Percentiles rank a stretch among this genome's conserved stretches.
Conservation (phyloP, 2,113 vertebrate genomes). For the Illadopsis cleaveri region DNA sequence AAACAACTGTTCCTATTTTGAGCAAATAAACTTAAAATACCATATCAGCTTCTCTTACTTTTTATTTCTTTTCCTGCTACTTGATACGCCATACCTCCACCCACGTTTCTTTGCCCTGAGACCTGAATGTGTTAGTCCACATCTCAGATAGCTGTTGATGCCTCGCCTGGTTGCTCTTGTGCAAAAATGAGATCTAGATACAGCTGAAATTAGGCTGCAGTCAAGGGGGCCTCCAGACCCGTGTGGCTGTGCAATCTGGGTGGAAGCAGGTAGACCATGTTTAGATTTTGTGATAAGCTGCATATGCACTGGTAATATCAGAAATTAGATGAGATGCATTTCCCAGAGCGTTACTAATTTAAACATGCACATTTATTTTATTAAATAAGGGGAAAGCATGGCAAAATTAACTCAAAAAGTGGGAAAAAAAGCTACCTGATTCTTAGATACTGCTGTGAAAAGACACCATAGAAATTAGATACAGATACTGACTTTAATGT, state of each 20-base stretch:
- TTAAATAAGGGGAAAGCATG: background rate
- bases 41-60: background rate
- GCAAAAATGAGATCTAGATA: background rate
- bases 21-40: background rate
- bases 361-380: background rate
- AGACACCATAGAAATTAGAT: background rate
- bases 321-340: background rate
- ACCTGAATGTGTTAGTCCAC: background rate
- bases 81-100: background rate
- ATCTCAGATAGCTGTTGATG: background rate
- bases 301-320: background rate
- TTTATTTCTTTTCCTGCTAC: background rate
- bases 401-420: background rate
- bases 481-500: background rate
- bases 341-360: background rate
- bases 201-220: background rate
- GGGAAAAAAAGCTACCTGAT: background rate
- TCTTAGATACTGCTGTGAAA: background rate
- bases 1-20: background rate
- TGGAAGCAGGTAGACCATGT: background rate
- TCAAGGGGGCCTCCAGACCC: background rate
- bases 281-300: background rate
- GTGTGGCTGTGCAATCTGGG: background rate
- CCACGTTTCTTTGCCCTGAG: background rate
- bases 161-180: background rate